These are phyloP conservation scores for Argyresthia goedartella DNA, from an alignment of 2,888 invertebrate genomes.

Conservation along the genomic window DNA sequence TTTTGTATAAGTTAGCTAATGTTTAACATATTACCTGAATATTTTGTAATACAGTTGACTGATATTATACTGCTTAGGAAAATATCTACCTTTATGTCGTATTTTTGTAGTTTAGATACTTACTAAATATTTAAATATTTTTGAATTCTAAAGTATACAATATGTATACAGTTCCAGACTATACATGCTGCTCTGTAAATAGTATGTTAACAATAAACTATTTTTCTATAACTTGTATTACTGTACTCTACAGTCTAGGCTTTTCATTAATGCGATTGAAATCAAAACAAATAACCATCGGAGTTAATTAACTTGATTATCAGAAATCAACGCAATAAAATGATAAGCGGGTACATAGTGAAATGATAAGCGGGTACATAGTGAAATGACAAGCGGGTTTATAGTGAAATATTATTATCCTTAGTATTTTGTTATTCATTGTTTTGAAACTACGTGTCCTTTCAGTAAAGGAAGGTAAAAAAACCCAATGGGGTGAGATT, in stretches of 20 bases:
- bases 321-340: too few relatives aligned
- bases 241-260: neutral
- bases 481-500: too few relatives aligned
- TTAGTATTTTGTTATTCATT: too few relatives aligned
- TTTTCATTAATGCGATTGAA: neutral
- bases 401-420: too few relatives aligned
- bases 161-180: neutral
- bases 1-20: conserved; percentile 2
- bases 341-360: too few relatives aligned
- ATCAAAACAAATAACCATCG: too few relatives aligned
- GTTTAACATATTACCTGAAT: neutral
- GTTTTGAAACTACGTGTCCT: too few relatives aligned
- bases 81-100: neutral
- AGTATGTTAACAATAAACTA: neutral
- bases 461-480: too few relatives aligned
- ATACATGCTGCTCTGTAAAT: neutral
- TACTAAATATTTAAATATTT: neutral
- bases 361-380: too few relatives aligned
- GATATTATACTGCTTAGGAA: neutral
- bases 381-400: too few relatives aligned
- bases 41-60: conserved; percentile 1
- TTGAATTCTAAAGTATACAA: neutral
- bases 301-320: too few relatives aligned
- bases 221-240: neutral
- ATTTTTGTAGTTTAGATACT: neutral